These are phyloP conservation scores for Melopsittacus undulatus DNA, from an alignment of 2,797 vertebrate species.

Conservation along the genomic window DNA sequence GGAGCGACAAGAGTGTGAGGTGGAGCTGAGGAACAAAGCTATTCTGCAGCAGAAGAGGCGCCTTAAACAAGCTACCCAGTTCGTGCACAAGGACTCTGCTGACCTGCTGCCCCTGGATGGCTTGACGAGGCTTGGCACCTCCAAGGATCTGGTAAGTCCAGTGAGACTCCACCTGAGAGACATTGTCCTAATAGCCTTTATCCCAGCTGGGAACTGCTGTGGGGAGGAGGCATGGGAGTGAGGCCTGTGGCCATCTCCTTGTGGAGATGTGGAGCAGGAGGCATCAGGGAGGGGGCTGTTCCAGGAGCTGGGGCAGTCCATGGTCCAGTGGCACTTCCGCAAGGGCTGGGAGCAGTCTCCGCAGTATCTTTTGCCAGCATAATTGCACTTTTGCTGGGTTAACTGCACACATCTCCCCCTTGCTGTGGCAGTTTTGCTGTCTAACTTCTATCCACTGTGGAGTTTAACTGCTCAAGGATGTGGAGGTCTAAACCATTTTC, in stretches of 20 bases:
- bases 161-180: neutral
- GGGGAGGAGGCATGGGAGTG: neutral
- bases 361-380: neutral
- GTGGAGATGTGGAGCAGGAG: neutral
- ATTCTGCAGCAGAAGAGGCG: constrained; percentile 91
- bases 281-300: neutral
- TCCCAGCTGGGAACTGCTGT: neutral
- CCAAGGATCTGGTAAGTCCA: constrained; percentile 92
- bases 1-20: constrained; percentile 60
- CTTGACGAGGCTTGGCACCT: constrained; percentile 91
- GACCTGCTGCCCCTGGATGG: constrained; percentile 96
- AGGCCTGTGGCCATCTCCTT: neutral
- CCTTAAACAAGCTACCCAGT: constrained; percentile 94
- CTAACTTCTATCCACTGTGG: neutral
- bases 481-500: neutral
- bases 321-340: neutral
- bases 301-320: neutral
- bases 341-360: neutral
- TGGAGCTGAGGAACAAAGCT: constrained; percentile 86
- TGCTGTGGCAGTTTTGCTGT: neutral
- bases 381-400: neutral
- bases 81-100: constrained; percentile 95
- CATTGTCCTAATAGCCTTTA: neutral
- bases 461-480: neutral
- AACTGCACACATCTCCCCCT: neutral